Percentiles rank a stretch among this genome's conserved stretches.
These are phyloP conservation scores for Ceratina australensis DNA, from an alignment of 1,140 invertebrate species.

Conservation along the genomic window DNA sequence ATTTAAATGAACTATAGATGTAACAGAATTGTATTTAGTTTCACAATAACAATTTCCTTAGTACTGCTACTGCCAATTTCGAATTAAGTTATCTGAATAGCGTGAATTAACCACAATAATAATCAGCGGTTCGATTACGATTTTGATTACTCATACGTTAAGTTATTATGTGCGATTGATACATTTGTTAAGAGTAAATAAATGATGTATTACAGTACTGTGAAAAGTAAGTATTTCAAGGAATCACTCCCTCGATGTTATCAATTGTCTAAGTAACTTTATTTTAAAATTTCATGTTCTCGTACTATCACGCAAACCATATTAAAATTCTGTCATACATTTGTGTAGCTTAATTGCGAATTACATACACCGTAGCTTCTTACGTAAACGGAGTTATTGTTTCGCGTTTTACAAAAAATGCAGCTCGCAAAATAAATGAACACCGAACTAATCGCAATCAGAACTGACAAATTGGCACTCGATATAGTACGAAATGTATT, in stretches of 20 bases:
- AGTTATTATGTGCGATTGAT: background rate
- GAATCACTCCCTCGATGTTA: too few species aligned
- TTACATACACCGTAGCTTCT: background rate
- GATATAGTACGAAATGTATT: background rate
- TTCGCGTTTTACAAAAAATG: conserved; percentile 27
- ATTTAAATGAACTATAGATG: conserved; percentile 21
- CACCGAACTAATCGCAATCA: conserved; percentile 16
- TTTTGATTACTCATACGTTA: background rate
- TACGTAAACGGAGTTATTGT: background rate
- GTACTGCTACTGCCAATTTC: too few species aligned
- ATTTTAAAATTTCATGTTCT: conserved; percentile 16
- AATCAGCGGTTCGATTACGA: background rate
- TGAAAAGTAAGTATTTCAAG: background rate
- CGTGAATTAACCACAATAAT: background rate
- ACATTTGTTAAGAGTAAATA: conserved; percentile 25
- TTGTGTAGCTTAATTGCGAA: conserved; percentile 5
- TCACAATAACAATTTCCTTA: too few species aligned
- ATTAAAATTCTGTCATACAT: conserved; percentile 26
- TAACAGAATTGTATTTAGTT: conserved; percentile 32
- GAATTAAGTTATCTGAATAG: conserved; percentile 1
- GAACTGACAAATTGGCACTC: conserved; percentile 21
- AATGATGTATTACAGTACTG: conserved; percentile 12
- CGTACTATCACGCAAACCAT: conserved; percentile 22
- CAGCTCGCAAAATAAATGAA: conserved; percentile 33
- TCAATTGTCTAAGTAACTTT: conserved; percentile 9